These are phyloP conservation scores for Sarcophaga peregrina DNA, from an alignment of 1,140 invertebrate genomes.

Conservation along the genomic window DNA sequence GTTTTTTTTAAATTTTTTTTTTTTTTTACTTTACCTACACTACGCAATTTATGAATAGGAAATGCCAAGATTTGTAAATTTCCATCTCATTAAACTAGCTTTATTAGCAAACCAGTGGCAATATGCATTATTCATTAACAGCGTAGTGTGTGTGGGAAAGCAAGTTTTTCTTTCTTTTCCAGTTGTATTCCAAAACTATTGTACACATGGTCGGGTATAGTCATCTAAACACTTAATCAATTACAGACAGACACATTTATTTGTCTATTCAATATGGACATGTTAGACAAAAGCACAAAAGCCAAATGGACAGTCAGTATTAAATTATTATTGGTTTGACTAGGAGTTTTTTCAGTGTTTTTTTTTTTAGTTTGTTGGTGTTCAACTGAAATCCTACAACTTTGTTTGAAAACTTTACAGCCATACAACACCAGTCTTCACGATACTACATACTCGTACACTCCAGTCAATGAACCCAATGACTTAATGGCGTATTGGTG, in stretches of 20 bases:
- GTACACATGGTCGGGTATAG: background rate
- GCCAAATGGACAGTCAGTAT: background rate
- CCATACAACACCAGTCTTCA: background rate
- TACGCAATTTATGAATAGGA: background rate
- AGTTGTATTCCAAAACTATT: background rate
- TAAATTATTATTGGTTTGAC: background rate
- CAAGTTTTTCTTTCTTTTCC: background rate
- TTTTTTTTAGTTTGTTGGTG: background rate
- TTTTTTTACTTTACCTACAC: background rate
- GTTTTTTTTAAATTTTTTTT: background rate
- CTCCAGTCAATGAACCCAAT: background rate
- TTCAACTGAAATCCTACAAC: constrained; percentile 18
- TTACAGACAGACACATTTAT: background rate
- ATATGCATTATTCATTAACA: background rate
- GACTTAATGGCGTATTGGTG: too few relatives aligned
- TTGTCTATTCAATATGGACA: background rate
- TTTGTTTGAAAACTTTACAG: background rate
- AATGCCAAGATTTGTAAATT: background rate
- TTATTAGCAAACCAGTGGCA: too few relatives aligned
- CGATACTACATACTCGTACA: too few relatives aligned
- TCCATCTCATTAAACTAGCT: too few relatives aligned
- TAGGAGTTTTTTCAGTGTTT: background rate
- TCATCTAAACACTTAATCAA: constrained; percentile 10
- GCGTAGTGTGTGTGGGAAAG: background rate
- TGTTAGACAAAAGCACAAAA: background rate